These are phyloP conservation scores for Amphilophus citrinellus DNA, from an alignment of 2,113 vertebrate species.

Conservation along the genomic window DNA sequence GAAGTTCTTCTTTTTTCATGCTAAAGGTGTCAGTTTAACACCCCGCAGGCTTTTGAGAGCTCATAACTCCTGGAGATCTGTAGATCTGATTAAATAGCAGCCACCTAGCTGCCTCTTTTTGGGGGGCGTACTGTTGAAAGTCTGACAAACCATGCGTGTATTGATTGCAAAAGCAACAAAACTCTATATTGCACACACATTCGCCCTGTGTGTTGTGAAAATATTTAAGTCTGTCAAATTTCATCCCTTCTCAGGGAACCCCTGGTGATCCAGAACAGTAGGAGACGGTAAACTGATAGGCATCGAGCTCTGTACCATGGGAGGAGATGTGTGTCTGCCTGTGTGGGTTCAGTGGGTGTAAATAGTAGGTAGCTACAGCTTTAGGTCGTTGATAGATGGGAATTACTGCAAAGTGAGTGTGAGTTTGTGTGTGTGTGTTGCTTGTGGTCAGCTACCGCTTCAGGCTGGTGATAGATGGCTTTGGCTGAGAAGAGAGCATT, in stretches of 20 bases:
- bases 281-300: conserved; percentile 74
- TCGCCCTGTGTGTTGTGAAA: conserved; percentile 66
- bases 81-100: conserved; percentile 43
- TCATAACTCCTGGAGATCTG: conserved; percentile 38
- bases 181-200: conserved; percentile 70
- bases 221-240: conserved; percentile 65
- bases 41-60: conserved; percentile 31
- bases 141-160: conserved; percentile 20
- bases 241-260: conserved; percentile 47
- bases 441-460: conserved; percentile 50
- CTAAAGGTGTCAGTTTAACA: conserved; percentile 42
- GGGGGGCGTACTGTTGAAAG: conserved; percentile 15
- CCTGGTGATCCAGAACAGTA: conserved; percentile 59
- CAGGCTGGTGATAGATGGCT: conserved; percentile 71
- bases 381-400: conserved; percentile 72
- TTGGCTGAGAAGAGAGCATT: conserved; percentile 63
- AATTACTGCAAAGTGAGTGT: conserved; percentile 63
- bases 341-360: conserved; percentile 43
- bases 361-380: conserved; percentile 68
- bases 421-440: conserved; percentile 39
- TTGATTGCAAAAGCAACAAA: conserved; percentile 77
- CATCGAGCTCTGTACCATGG: conserved; percentile 34
- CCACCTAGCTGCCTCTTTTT: neutral
- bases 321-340: conserved; percentile 25
- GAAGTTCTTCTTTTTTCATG: too few species aligned